Percentiles rank a stretch among this genome's conserved stretches.
Evolutionary conservation across 1,140 invertebrate species (phyloP).

Genomic region (Rhizoglyphus robini): DNA sequence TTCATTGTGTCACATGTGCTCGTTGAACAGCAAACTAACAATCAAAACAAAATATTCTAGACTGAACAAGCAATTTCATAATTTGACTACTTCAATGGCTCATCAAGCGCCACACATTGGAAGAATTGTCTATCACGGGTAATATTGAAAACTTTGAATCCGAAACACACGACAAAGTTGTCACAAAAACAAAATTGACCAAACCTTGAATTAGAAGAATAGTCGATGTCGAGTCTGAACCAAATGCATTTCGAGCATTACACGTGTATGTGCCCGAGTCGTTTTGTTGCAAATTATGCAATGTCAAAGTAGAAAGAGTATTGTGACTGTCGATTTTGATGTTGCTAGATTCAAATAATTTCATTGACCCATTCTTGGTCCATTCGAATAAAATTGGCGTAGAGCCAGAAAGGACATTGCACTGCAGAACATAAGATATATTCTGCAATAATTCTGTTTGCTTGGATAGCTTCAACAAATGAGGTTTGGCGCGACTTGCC

Average conservation of each 20-base stretch:
- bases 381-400: background rate
- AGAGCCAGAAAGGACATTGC: background rate
- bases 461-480: background rate
- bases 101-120: background rate
- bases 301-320: background rate
- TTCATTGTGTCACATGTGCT: too few relatives aligned
- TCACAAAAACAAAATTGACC: too few relatives aligned
- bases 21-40: background rate
- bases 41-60: too few relatives aligned
- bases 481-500: background rate
- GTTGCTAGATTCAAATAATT: background rate
- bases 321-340: background rate
- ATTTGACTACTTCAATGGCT: background rate
- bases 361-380: background rate
- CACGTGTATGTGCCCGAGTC: slow-evolving; percentile 24
- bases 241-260: slow-evolving; percentile 14
- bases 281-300: background rate
- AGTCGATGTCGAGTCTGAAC: slow-evolving; percentile 14
- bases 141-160: background rate
- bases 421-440: background rate
- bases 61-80: too few relatives aligned
- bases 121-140: background rate
- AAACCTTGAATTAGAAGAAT: slow-evolving; percentile 18
- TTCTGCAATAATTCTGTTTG: background rate
- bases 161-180: background rate